A percentile compares a stretch with the other conserved stretches of the same genome.
These are phyloP conservation scores for Nomada hirtipes DNA, from an alignment of 2,888 invertebrate species.

Conservation along the genomic window DNA sequence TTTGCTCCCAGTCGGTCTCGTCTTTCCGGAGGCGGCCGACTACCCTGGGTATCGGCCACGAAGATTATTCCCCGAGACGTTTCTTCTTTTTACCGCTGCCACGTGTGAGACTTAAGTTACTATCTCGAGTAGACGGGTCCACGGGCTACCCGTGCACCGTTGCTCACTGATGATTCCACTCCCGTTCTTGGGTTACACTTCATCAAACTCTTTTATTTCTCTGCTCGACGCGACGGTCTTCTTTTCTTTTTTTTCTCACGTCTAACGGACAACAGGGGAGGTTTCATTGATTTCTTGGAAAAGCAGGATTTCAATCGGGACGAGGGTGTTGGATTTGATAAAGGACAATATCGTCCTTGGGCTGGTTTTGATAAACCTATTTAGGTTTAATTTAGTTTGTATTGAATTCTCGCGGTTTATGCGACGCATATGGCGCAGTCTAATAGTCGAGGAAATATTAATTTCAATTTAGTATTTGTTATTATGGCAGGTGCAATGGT, in stretches of 20 bases:
- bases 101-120: constrained; percentile 69
- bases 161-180: constrained; percentile 24
- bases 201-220: constrained; percentile 2
- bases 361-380: too few relatives aligned
- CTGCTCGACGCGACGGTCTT: too few relatives aligned
- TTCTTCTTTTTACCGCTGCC: constrained; percentile 55
- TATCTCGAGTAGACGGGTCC: constrained; percentile 67
- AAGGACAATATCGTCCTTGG: too few relatives aligned
- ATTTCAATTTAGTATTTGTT: too few relatives aligned
- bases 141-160: constrained; percentile 1
- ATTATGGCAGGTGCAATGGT: too few relatives aligned
- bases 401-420: too few relatives aligned
- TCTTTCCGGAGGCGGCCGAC: constrained; percentile 37
- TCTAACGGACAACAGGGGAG: neutral
- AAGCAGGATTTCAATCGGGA: too few relatives aligned
- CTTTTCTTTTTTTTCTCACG: neutral
- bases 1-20: constrained; percentile 3
- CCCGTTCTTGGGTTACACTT: constrained; percentile 14
- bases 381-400: too few relatives aligned
- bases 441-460: too few relatives aligned
- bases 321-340: too few relatives aligned
- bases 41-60: constrained; percentile 29
- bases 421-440: too few relatives aligned
- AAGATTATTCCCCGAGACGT: constrained; percentile 58
- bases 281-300: constrained; percentile 2